Base-by-base conservation (phyloP, 2,888 invertebrate genomes). In the Acleris emargana region DNA sequence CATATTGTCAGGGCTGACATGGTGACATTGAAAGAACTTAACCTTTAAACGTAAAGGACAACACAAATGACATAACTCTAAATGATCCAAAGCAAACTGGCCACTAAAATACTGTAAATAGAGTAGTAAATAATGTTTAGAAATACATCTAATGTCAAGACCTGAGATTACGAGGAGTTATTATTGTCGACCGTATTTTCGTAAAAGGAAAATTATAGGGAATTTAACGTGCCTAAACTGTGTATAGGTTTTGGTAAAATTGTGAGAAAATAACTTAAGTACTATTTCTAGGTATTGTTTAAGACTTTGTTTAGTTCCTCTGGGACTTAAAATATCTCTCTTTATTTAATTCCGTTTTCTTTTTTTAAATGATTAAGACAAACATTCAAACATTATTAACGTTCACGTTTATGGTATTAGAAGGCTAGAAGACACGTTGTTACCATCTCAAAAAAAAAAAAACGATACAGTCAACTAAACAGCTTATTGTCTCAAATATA, bases 1-100 rank as follows among this genome's bases (percentile, higher is more conserved):
- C 32, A 32, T 32, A 9, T 32, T 67, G 62, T 63, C 58, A 69
- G 64, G 67, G 67, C 64, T 64, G 49, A 68, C 58, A 52, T 60
- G 58, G 11, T 53, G 38, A 58, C 53, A 64, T 64, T 42, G 22
- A 58, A 22, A 58, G 32, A 9, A 49, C 47, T 25, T 47, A 58
- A 22, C 47, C 53, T 47, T 18, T 25, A 38, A 58, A 45, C 57
- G 52, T 58, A 47, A 25, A 47, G 28, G 22, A 16, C 5, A 5
- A 42, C 16, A 3, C 45, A 51, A 57, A 18, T 45, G 38, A 52
- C 50, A 32, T 43, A 52, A 43, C 28, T 6, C 58, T 47, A 17
- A 58, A 58, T 53, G 16, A 54, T 20, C 53, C 47, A 58, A 64
- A 64, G 18, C 64, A 42, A 42, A 53, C 45, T 58, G 13, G 49